Evolutionary conservation across 1,140 invertebrate species (phyloP), one percentile per base, ranked within the genome.

Genomic region (Lepidurus apus): DNA sequence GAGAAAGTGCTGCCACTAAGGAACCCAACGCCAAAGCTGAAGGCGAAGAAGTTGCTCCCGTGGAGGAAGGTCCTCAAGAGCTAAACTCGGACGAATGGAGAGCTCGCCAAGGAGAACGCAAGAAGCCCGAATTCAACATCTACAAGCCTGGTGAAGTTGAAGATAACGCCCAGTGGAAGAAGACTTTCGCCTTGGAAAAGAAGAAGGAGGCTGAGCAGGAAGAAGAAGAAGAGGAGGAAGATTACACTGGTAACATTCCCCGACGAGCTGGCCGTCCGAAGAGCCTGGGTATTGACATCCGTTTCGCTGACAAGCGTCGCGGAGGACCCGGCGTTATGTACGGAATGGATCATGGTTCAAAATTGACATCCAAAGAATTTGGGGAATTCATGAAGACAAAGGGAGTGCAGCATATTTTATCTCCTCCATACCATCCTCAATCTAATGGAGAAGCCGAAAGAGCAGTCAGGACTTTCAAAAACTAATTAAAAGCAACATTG

Each of bases 111-210:
- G 88, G 83, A 43, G 89, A 89, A 77, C 89, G 92, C 82, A 89
- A 89, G 73, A 93, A 92, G 83, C 94, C 95, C 42, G 90, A 91
- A 81, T 97, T 93, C 83, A 97, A 97, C 85, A 86, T 96, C 81
- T 90, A 95, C 79, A 95, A 96, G 86, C 93, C 95, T 78, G 94
- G 94, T 73, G 95, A 97, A 87, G 95, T 95, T 47, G 94, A 96
- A 84, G 94, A 96, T 84, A 88, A 91, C 73, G 90, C 91, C 74
- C 93, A 95, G 85, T 96, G 94, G 94, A 95, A 96, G 85, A 96
- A 96, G 82, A 93, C 95, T 89, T 93, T 93, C 81, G 89, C 91
- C 81, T 86, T 95, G 74, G 91, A 93, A 82, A 93, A 93, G 85
- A 94, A 94, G 85, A 91, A 92, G 83, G 90, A 91, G 78, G 89